These are phyloP conservation scores for Drosophila mauritiana DNA, from an alignment of 1,140 invertebrate species.

Conservation along the genomic window DNA sequence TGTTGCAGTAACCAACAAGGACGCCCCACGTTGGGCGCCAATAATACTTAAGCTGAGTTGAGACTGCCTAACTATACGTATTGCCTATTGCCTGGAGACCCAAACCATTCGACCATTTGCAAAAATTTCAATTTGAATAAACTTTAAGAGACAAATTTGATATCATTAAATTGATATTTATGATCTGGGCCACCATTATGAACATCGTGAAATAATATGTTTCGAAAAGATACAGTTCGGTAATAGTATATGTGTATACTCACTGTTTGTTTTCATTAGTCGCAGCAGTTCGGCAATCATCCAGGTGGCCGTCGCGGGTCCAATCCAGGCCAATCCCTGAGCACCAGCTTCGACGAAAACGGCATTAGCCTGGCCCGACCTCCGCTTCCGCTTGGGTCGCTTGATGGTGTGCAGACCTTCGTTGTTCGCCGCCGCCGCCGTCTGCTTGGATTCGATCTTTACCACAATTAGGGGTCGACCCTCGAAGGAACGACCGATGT, in stretches of 20 bases:
- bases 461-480: constrained; percentile 88
- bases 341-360: constrained; percentile 89
- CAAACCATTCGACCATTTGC: neutral
- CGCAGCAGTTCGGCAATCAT: constrained; percentile 91
- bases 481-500: constrained; percentile 90
- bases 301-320: constrained; percentile 91
- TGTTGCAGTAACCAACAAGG: neutral
- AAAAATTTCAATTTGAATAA: constrained; percentile 6
- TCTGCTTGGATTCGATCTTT: constrained; percentile 75
- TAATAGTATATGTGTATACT: constrained; percentile 29
- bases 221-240: too few relatives aligned
- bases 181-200: too few relatives aligned
- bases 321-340: constrained; percentile 94
- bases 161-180: too few relatives aligned
- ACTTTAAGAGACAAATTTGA: neutral
- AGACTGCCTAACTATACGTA: neutral
- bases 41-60: neutral
- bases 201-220: too few relatives aligned
- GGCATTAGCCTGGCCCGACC: constrained; percentile 84
- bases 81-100: neutral
- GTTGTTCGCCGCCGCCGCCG: constrained; percentile 39
- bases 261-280: constrained; percentile 86
- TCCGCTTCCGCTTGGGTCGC: constrained; percentile 75
- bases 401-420: constrained; percentile 22
- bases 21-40: constrained; percentile 4